These are phyloP conservation scores for Leucania comma DNA, from an alignment of 2,888 invertebrate genomes.

Conservation along the genomic window DNA sequence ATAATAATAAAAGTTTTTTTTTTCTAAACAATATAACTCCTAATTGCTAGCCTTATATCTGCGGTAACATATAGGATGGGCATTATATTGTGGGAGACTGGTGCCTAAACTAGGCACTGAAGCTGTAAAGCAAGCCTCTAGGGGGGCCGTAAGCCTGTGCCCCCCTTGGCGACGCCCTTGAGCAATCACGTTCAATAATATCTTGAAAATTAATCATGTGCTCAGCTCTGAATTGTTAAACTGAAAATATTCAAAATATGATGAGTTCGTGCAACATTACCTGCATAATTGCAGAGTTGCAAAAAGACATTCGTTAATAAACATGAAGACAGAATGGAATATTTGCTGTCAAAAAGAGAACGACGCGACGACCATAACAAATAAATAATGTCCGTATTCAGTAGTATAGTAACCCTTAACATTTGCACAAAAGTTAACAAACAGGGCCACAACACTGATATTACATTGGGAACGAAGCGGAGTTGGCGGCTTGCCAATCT, in stretches of 20 bases:
- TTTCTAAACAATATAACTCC: too few species aligned
- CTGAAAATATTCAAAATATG: background rate
- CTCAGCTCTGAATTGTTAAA: background rate
- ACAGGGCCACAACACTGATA: constrained; percentile 46
- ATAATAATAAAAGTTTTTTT: too few species aligned
- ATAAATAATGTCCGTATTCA: constrained; percentile 28
- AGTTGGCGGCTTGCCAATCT: constrained; percentile 52
- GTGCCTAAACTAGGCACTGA: too few species aligned
- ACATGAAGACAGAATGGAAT: background rate
- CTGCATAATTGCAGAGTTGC: background rate
- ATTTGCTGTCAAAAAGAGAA: constrained; percentile 1
- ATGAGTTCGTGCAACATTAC: background rate
- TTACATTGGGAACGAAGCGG: constrained; percentile 32
- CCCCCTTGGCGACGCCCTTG: too few species aligned
- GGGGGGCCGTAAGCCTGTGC: too few species aligned
- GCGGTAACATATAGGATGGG: too few species aligned
- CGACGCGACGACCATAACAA: constrained; percentile 1
- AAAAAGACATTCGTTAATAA: background rate
- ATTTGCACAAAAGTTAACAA: constrained; percentile 47
- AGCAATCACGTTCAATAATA: too few species aligned
- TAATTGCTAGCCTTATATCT: too few species aligned
- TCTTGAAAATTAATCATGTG: too few species aligned
- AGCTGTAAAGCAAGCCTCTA: too few species aligned
- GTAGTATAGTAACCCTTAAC: constrained; percentile 12
- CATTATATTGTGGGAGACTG: too few species aligned